Conservation (phyloP, 2,888 invertebrate genomes). For the Callinectes sapidus region DNA sequence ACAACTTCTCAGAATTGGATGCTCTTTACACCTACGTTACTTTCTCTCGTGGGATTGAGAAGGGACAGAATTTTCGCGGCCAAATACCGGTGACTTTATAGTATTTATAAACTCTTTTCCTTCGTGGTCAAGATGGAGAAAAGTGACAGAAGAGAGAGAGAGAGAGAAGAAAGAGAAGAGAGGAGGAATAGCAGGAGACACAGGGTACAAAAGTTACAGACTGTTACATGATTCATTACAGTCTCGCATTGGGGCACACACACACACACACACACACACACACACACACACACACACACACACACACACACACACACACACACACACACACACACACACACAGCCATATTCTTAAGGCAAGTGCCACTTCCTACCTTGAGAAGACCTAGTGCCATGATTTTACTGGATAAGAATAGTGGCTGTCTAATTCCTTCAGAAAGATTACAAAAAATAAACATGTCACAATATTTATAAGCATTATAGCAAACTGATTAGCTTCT, state of each 20-base stretch:
- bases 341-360: not conserved
- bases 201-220: conserved; percentile 1
- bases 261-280: not conserved
- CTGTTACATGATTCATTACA: not conserved
- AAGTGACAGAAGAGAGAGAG: not conserved
- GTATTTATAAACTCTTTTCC: not conserved
- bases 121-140: not conserved
- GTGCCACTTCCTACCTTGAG: not conserved
- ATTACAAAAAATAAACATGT: not conserved
- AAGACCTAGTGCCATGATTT: not conserved
- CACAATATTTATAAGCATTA: not conserved
- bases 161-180: not conserved
- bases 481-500: not conserved
- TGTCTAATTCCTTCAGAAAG: not conserved
- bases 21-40: not conserved
- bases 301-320: not conserved
- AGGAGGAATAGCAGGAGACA: not conserved
- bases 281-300: not conserved
- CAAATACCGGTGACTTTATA: not conserved
- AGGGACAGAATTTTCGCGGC: not conserved
- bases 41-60: not conserved
- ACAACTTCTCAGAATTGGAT: not conserved
- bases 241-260: not conserved
- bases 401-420: not conserved
- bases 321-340: not conserved